A percentile compares a stretch with the other conserved stretches of the same genome.
Conservation (phyloP, 2,888 invertebrate species). For the Epistrophe eligans region DNA sequence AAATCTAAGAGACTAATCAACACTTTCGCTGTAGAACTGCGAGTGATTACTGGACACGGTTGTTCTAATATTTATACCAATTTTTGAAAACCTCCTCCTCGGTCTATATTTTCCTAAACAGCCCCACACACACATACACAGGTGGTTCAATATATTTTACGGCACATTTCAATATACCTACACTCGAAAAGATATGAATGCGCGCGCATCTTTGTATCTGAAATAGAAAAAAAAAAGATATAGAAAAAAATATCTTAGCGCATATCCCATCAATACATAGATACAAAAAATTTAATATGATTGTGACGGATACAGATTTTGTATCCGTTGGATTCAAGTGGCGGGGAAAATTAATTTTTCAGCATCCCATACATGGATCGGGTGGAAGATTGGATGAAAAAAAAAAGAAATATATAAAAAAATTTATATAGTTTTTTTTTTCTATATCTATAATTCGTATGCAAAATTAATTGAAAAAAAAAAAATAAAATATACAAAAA, state of each 20-base stretch:
- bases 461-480: constrained; percentile 49
- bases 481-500: constrained; percentile 59
- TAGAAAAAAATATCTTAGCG: constrained; percentile 16
- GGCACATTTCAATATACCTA: constrained; percentile 31
- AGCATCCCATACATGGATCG: constrained; percentile 84
- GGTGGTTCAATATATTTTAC: constrained; percentile 56
- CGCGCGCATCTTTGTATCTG: constrained; percentile 69
- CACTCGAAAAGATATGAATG: constrained; percentile 20
- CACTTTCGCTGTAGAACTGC: constrained; percentile 85
- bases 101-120: constrained; percentile 73
- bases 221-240: constrained; percentile 60
- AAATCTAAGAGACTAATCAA: constrained; percentile 82
- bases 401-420: constrained; percentile 69
- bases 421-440: constrained; percentile 56
- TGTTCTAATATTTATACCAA: constrained; percentile 84
- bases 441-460: constrained; percentile 58
- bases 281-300: constrained; percentile 59
- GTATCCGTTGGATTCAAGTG: constrained; percentile 78
- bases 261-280: constrained; percentile 36
- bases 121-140: constrained; percentile 59
- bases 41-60: constrained; percentile 83
- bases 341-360: constrained; percentile 74
- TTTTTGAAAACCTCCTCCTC: constrained; percentile 69
- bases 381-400: constrained; percentile 79
- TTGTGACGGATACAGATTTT: constrained; percentile 68